These are phyloP conservation scores for Nebria ingens DNA, from an alignment of 1,140 invertebrate genomes.

Conservation along the genomic window DNA sequence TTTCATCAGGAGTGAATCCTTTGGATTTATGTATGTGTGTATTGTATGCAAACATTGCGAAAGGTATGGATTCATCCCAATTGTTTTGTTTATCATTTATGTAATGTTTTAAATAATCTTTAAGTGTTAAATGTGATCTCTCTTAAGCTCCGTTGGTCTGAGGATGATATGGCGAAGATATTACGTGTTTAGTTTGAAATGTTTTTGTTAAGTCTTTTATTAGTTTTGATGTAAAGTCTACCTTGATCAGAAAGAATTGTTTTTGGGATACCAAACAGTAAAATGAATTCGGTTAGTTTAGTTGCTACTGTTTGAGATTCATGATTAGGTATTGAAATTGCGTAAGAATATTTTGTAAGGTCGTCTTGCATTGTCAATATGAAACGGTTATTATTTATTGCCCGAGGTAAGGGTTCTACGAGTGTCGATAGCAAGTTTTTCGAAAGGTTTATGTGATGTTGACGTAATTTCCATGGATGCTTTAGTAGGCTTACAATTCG, in stretches of 20 bases:
- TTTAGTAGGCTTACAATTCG: slow-evolving; percentile 18
- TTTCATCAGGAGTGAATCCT: slow-evolving; percentile 32
- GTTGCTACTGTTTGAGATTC: slow-evolving; percentile 26
- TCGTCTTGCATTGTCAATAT: slow-evolving; percentile 26
- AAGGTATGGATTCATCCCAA: slow-evolving; percentile 27
- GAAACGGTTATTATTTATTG: slow-evolving; percentile 17
- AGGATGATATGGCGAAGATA: slow-evolving; percentile 23
- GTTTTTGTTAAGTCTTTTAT: slow-evolving; percentile 22
- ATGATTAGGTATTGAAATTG: slow-evolving; percentile 23
- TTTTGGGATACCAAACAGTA: slow-evolving; percentile 27
- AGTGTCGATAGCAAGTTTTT: slow-evolving; percentile 23
- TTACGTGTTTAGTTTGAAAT: slow-evolving; percentile 23
- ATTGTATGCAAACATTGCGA: slow-evolving; percentile 34
- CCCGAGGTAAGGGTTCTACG: slow-evolving; percentile 21
- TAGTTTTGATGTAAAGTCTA: slow-evolving; percentile 23
- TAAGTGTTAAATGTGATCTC: slow-evolving; percentile 25
- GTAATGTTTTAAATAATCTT: slow-evolving; percentile 28
- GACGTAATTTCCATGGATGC: slow-evolving; percentile 25
- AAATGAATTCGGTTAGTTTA: slow-evolving; percentile 19
- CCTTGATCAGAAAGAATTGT: slow-evolving; percentile 29
- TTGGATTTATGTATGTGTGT: slow-evolving; percentile 29
- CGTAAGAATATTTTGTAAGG: slow-evolving; percentile 26
- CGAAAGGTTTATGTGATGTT: slow-evolving; percentile 19
- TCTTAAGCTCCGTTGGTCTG: slow-evolving; percentile 31
- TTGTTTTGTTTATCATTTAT: slow-evolving; percentile 20